These are phyloP conservation scores for Strigamia maritima DNA, from an alignment of 2,888 invertebrate species.

Conservation along the genomic window DNA sequence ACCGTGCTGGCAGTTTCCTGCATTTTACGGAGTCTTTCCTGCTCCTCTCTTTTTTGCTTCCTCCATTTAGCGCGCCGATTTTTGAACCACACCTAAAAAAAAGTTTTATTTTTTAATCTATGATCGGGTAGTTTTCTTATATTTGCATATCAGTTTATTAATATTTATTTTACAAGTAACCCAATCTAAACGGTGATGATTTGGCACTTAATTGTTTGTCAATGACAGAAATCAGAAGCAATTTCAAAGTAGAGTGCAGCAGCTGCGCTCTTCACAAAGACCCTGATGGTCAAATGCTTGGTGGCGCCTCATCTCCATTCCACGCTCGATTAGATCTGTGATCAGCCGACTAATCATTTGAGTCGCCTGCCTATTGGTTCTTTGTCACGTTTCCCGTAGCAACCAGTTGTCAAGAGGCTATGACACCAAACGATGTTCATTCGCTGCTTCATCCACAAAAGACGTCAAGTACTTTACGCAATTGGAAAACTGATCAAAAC, in stretches of 20 bases:
- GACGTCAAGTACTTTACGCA: constrained; percentile 8
- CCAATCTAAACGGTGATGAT: neutral
- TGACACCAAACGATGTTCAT: constrained; percentile 29
- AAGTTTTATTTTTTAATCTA: neutral
- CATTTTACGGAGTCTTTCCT: constrained; percentile 61
- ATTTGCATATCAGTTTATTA: neutral
- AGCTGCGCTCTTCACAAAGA: constrained; percentile 30
- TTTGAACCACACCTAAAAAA: constrained; percentile 89
- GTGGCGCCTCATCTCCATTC: constrained; percentile 32
- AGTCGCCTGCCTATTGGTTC: constrained; percentile 34
- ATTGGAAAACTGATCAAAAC: constrained; percentile 23
- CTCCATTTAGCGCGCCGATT: constrained; percentile 94
- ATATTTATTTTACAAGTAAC: neutral
- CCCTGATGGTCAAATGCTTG: constrained; percentile 14
- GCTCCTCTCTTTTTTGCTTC: constrained; percentile 78
- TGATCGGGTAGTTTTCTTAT: neutral
- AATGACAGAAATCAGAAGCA: constrained; percentile 18
- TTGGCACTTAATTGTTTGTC: constrained; percentile 4
- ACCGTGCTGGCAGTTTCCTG: constrained; percentile 28
- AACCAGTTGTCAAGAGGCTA: constrained; percentile 22
- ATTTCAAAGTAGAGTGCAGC: constrained; percentile 16
- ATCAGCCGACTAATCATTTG: constrained; percentile 34
- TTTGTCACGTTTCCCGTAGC: constrained; percentile 3
- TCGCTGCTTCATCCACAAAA: constrained; percentile 27
- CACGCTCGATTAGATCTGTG: constrained; percentile 32